phyloP scores from a whole-genome alignment of 2,113 vertebrate species.

The Glaucomys volans region DNA sequence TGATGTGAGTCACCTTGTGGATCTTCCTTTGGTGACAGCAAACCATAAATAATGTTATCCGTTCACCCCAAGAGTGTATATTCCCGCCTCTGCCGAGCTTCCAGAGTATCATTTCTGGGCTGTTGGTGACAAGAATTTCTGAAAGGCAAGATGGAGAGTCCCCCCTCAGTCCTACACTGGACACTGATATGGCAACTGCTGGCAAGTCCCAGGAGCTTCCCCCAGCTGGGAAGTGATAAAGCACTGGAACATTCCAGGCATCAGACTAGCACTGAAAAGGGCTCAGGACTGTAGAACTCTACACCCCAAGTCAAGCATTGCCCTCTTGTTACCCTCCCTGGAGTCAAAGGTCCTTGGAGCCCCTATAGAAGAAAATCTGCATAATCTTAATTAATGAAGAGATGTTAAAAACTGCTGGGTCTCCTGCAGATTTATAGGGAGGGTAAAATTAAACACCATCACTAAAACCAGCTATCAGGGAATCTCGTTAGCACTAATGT shows the following conservation, averaged over 20 bases:
- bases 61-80: neutral
- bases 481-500: slow-evolving; percentile 90
- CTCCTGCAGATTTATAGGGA: slow-evolving; percentile 85
- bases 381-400: slow-evolving; percentile 86
- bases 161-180: fast-evolving
- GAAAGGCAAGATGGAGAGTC: neutral
- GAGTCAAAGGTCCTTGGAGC: slow-evolving; percentile 75
- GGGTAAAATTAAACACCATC: slow-evolving; percentile 87
- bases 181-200: neutral
- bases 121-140: neutral
- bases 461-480: slow-evolving; percentile 87
- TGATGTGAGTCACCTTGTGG: neutral
- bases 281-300: neutral
- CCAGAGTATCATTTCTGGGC: neutral
- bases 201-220: neutral
- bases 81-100: neutral
- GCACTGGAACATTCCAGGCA: neutral
- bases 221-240: neutral
- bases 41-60: neutral
- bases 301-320: neutral
- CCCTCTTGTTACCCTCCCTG: slow-evolving; percentile 15
- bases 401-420: slow-evolving; percentile 79
- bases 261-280: neutral
- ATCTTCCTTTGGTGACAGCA: slow-evolving; percentile 4
- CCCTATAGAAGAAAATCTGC: slow-evolving; percentile 75